Evolutionary conservation across 2,888 invertebrate genomes (phyloP), one percentile per base, ranked within the genome.

Genomic region (Apamea epomidion): DNA sequence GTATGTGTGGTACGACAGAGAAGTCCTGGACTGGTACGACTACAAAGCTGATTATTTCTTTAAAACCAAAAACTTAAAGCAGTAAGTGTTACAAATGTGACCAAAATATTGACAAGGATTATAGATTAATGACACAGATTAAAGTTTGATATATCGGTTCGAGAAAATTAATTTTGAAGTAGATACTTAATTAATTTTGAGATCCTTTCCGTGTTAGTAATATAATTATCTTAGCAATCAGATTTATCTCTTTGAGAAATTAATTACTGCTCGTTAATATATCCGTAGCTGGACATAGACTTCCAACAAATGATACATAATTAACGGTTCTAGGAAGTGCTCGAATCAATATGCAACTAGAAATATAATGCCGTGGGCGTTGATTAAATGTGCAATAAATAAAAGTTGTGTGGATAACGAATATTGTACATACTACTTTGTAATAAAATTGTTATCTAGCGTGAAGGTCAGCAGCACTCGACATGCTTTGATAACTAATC

Each of bases 1-100:
- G n/a, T 98, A 97, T 88, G 94, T 98, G 21, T 98, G 98, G 98
- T 93, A 92, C 72, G 97, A 98, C 88, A 95, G 95, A 48, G 92
- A 91, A 37, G 94, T 97, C 18, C 91, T 97, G 0, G 97, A 98
- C 89, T 98, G 98, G 98, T 94, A 90, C 51, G 94, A 96, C 72
- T 84, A 91, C 75, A 92, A 91, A 0, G 94, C 93, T 0, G 94
- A 95, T 83, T 94, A 93, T 77, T 95, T 90, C 82, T 95, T 95
- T 77, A 95, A 95, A 80, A 81, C 79, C 0, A 86, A 84, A 45
- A 75, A 42, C 14, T 58, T 72, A 58, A 72, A 58, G 21, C 12
- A 72, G 25, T 64, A 42, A 8, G 48, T 37, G 7, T 42, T 12
- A n/a, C 18, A 48, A 62, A 71, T 78, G 21, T 16, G 45, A 62